Evolutionary conservation across 2,797 vertebrate genomes (phyloP).

Genomic region (Dendrocincla tyrannina): DNA sequence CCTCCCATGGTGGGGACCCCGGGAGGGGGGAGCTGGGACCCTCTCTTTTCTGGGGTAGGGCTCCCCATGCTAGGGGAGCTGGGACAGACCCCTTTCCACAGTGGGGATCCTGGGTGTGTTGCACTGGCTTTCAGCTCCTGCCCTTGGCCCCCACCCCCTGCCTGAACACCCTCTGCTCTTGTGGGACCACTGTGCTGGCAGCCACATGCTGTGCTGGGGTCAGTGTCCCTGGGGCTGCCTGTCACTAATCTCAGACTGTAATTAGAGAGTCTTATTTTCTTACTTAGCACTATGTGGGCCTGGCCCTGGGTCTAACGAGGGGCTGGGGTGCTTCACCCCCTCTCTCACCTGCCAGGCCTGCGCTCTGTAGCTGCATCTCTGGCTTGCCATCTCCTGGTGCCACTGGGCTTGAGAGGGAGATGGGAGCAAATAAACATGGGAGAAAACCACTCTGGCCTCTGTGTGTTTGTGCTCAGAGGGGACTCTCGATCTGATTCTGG

Average conservation of each 20-base stretch:
- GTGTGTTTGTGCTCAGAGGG: background rate
- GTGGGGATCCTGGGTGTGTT: background rate
- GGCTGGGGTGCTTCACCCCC: background rate
- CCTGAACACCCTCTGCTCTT: background rate
- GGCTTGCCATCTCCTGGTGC: background rate
- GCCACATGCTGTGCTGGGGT: background rate
- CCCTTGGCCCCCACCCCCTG: background rate
- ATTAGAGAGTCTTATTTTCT: constrained; percentile 64
- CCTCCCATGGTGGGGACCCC: background rate
- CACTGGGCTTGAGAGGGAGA: background rate
- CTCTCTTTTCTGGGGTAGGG: background rate
- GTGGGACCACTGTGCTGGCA: constrained; percentile 23
- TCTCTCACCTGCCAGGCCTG: background rate
- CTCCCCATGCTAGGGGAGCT: background rate
- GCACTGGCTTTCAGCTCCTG: background rate
- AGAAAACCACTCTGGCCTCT: background rate
- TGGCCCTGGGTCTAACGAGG: background rate
- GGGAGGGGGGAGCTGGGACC: background rate
- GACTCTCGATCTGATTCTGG: background rate
- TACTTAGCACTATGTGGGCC: background rate
- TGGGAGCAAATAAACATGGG: constrained; percentile 24
- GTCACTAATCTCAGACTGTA: constrained; percentile 29
- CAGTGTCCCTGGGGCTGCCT: background rate
- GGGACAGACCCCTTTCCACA: background rate
- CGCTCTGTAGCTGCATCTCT: background rate